phyloP scores from a whole-genome alignment of 1,140 invertebrate genomes.

The Piezodorus guildinii region DNA sequence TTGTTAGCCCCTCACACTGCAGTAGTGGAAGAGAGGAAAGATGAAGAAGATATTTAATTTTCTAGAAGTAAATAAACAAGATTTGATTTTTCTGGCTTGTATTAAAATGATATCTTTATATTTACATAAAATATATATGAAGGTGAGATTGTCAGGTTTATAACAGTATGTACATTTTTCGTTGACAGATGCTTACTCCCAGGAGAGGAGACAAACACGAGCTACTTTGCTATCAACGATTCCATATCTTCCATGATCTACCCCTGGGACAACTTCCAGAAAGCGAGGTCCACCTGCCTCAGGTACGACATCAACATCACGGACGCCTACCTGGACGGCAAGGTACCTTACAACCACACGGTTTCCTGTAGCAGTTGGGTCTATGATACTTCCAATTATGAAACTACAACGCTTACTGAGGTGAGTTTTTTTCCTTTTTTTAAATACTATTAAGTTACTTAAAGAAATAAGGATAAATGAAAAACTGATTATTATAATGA shows the following conservation, averaged over 20 bases:
- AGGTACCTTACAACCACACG: conserved; percentile 2
- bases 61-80: too few species aligned
- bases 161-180: conserved; percentile 20
- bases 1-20: too few species aligned
- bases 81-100: too few species aligned
- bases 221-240: conserved; percentile 34
- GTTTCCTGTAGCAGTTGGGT: conserved; percentile 42
- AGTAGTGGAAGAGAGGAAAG: too few species aligned
- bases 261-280: conserved; percentile 38
- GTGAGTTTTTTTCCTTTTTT: conserved; percentile 34
- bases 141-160: too few species aligned
- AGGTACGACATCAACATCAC: conserved; percentile 35
- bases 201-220: conserved; percentile 41
- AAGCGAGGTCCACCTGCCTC: conserved; percentile 40
- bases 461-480: too few species aligned
- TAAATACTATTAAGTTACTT: too few species aligned
- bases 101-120: too few species aligned
- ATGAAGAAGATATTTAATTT: too few species aligned
- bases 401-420: conserved; percentile 51
- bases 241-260: conserved; percentile 33
- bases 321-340: conserved; percentile 29
- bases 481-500: too few species aligned
- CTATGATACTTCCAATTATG: conserved; percentile 45
- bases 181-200: conserved; percentile 46
- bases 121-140: too few species aligned